phyloP scores from a whole-genome alignment of 1,140 invertebrate species.

The Papilio polyxenes region DNA sequence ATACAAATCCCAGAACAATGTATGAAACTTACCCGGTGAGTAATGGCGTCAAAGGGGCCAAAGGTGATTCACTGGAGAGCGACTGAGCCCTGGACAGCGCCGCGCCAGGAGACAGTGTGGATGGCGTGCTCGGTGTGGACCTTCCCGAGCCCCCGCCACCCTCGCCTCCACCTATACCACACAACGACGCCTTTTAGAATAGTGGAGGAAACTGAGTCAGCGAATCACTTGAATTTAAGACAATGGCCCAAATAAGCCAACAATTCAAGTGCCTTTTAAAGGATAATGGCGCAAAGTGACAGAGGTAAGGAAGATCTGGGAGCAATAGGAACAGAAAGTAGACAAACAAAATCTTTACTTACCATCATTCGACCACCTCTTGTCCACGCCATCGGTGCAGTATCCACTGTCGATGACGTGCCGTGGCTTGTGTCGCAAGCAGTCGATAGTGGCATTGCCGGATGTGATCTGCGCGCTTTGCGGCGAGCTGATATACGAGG shows the following conservation, averaged over 20 bases:
- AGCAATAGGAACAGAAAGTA: not conserved
- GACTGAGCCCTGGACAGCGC: slow-evolving; percentile 74
- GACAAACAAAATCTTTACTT: slow-evolving; percentile 40
- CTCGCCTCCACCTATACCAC: slow-evolving; percentile 52
- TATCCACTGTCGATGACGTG: slow-evolving; percentile 94
- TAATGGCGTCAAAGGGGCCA: slow-evolving; percentile 69
- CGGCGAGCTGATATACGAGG: slow-evolving; percentile 73
- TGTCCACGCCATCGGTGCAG: slow-evolving; percentile 91
- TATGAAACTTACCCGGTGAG: slow-evolving; percentile 68
- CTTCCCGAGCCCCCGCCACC: slow-evolving; percentile 70
- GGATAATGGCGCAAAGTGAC: no score
- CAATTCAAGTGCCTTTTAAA: not conserved
- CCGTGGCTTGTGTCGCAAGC: slow-evolving; percentile 81
- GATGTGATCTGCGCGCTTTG: slow-evolving; percentile 63
- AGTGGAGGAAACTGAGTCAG: not conserved
- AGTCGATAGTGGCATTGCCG: slow-evolving; percentile 81
- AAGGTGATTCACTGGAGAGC: slow-evolving; percentile 74
- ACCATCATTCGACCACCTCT: slow-evolving; percentile 92
- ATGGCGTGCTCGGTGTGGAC: slow-evolving; percentile 76
- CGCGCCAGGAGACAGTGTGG: slow-evolving; percentile 75
- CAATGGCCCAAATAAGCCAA: not conserved
- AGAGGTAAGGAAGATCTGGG: no score
- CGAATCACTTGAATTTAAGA: no score
- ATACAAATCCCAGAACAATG: not conserved
- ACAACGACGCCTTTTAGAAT: not conserved